Percentiles rank a stretch among this genome's conserved stretches.
phyloP scores from a whole-genome alignment of 1,140 invertebrate species.

The Rhynchophorus ferrugineus region DNA sequence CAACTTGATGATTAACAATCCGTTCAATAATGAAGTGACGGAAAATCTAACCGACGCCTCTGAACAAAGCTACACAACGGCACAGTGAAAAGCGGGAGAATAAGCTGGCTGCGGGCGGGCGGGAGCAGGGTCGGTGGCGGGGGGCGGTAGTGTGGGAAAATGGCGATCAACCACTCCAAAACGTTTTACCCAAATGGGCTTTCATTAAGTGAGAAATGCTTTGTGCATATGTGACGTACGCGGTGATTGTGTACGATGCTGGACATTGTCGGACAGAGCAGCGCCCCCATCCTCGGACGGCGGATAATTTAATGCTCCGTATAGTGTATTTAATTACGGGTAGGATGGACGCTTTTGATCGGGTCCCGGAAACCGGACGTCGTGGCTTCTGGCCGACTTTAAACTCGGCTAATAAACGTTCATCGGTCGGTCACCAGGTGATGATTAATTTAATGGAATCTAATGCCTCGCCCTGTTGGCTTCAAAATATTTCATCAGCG shows the following conservation, averaged over 20 bases:
- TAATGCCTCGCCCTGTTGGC: no score
- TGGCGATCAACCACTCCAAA: slow-evolving; percentile 27
- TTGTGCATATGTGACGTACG: slow-evolving; percentile 40
- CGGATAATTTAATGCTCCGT: slow-evolving; percentile 40
- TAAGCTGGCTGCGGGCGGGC: no score
- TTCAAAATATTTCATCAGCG: no score
- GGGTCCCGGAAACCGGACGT: slow-evolving; percentile 36
- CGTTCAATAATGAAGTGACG: no score
- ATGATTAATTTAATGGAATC: slow-evolving; percentile 1
- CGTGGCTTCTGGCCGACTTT: slow-evolving; percentile 31
- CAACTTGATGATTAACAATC: no score
- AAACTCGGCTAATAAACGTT: slow-evolving; percentile 11
- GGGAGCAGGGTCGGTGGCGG: no score
- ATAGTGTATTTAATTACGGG: slow-evolving; percentile 40
- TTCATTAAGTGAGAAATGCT: slow-evolving; percentile 41
- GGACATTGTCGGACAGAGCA: slow-evolving; percentile 36
- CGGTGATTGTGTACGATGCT: slow-evolving; percentile 39
- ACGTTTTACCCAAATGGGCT: slow-evolving; percentile 39
- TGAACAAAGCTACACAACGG: no score
- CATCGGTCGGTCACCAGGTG: background rate
- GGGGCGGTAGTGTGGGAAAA: slow-evolving; percentile 4
- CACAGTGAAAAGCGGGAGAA: no score
- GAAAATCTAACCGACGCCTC: no score
- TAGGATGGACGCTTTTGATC: slow-evolving; percentile 33
- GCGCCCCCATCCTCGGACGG: slow-evolving; percentile 17